phyloP scores from a whole-genome alignment of 2,888 invertebrate genomes.

The Archaeoteleia sp. region DNA sequence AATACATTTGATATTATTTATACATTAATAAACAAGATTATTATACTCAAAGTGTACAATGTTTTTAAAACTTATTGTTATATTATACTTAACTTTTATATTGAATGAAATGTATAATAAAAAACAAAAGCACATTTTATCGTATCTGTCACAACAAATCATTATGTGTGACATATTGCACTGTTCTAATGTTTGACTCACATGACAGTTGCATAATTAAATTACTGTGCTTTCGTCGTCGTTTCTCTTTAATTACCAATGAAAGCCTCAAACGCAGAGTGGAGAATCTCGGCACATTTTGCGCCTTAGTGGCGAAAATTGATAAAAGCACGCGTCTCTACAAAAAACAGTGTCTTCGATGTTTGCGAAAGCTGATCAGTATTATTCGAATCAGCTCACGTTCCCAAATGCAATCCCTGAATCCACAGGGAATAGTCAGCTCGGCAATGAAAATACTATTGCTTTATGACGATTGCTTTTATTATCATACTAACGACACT shows the following conservation, averaged over 20 bases:
- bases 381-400: slow-evolving; percentile 55
- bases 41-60: too few species aligned
- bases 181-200: slow-evolving; percentile 35
- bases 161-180: too few species aligned
- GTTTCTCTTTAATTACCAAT: slow-evolving; percentile 42
- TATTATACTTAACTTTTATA: too few species aligned
- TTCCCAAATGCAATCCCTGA: slow-evolving; percentile 53
- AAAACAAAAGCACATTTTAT: too few species aligned
- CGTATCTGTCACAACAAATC: too few species aligned
- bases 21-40: too few species aligned
- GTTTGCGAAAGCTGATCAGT: slow-evolving; percentile 49
- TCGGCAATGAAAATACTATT: slow-evolving; percentile 61
- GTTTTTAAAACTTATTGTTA: too few species aligned
- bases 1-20: too few species aligned
- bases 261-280: slow-evolving; percentile 55
- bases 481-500: slow-evolving; percentile 21
- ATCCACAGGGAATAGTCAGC: slow-evolving; percentile 54
- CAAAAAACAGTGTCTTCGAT: slow-evolving; percentile 48
- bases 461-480: slow-evolving; percentile 54
- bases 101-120: too few species aligned
- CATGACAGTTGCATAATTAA: slow-evolving; percentile 35
- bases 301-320: slow-evolving; percentile 10
- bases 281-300: slow-evolving; percentile 47
- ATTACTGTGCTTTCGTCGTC: slow-evolving; percentile 38
- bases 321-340: slow-evolving; percentile 16